These are phyloP conservation scores for Gymnoscopelus braueri DNA, from an alignment of 2,797 vertebrate genomes.

Conservation along the genomic window DNA sequence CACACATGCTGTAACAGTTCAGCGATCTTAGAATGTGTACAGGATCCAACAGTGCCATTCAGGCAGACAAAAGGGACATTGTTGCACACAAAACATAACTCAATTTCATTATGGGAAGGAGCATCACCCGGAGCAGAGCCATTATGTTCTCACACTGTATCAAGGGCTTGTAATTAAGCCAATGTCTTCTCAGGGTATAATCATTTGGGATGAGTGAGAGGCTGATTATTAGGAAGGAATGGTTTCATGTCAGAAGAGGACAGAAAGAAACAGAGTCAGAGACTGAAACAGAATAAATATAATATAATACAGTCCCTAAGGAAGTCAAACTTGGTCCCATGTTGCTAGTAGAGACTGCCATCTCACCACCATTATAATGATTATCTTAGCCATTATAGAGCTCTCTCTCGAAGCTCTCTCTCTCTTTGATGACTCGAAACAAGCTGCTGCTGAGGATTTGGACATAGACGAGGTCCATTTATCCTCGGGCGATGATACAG, in stretches of 20 bases:
- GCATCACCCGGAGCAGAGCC: constrained; percentile 44
- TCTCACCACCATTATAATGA: constrained; percentile 24
- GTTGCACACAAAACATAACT: constrained; percentile 44
- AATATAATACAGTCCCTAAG: constrained; percentile 16
- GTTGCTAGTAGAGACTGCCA: constrained; percentile 24
- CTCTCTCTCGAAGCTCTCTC: constrained; percentile 3
- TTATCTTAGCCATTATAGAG: too few species aligned
- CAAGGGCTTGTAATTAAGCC: constrained; percentile 55
- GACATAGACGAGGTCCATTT: constrained; percentile 20
- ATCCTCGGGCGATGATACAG: neutral
- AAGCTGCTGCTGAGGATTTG: constrained; percentile 6
- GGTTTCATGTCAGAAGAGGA: constrained; percentile 28
- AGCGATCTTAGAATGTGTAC: constrained; percentile 18
- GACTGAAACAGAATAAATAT: constrained; percentile 24
- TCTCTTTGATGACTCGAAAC: constrained; percentile 7
- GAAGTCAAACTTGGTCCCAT: constrained; percentile 11
- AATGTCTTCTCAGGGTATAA: constrained; percentile 49
- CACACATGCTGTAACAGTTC: constrained; percentile 1
- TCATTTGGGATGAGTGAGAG: constrained; percentile 43
- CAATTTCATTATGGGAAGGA: constrained; percentile 51
- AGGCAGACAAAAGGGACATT: constrained; percentile 38
- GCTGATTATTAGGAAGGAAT: constrained; percentile 30
- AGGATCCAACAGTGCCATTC: constrained; percentile 41
- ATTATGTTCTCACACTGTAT: constrained; percentile 52
- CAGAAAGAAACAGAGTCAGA: constrained; percentile 3